Percentiles rank a stretch among this genome's conserved stretches.
These are phyloP conservation scores for Pheosia gnoma DNA, from an alignment of 2,888 invertebrate species.

Conservation along the genomic window DNA sequence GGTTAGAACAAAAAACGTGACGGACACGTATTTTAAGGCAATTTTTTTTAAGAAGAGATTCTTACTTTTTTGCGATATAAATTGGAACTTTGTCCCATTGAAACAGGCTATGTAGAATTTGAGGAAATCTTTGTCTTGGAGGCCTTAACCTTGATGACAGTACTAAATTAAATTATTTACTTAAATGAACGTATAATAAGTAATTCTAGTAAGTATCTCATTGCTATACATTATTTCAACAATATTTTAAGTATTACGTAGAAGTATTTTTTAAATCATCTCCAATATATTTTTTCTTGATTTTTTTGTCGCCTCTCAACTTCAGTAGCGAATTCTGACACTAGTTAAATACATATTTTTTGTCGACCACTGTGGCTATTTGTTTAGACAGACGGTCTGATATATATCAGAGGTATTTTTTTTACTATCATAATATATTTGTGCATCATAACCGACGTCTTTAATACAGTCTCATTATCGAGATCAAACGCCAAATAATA, in stretches of 20 bases:
- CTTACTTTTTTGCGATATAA: background rate
- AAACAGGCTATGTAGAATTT: no score
- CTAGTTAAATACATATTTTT: constrained; percentile 46
- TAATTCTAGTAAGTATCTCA: no score
- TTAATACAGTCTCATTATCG: constrained; percentile 54
- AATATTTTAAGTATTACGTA: constrained; percentile 17
- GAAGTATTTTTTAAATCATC: constrained; percentile 18
- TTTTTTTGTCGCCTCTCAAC: constrained; percentile 29
- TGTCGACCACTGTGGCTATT: constrained; percentile 49
- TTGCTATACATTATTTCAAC: background rate
- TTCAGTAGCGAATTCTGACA: constrained; percentile 43
- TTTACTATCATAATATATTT: constrained; percentile 38
- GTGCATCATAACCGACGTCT: constrained; percentile 47
- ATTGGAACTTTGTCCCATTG: background rate
- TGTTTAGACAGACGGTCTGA: constrained; percentile 59
- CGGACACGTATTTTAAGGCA: constrained; percentile 15
- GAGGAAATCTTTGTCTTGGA: no score
- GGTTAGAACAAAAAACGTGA: constrained; percentile 24
- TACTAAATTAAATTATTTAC: no score
- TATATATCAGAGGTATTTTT: constrained; percentile 54
- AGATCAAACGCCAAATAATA: constrained; percentile 45
- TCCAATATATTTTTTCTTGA: constrained; percentile 32
- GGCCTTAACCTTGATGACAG: no score
- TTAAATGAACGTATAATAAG: no score
- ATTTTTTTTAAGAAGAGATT: background rate